A percentile compares a stretch with the other conserved stretches of the same genome.
Evolutionary conservation across 2,888 invertebrate genomes (phyloP).

Genomic region (Malthinus flaveolus): DNA sequence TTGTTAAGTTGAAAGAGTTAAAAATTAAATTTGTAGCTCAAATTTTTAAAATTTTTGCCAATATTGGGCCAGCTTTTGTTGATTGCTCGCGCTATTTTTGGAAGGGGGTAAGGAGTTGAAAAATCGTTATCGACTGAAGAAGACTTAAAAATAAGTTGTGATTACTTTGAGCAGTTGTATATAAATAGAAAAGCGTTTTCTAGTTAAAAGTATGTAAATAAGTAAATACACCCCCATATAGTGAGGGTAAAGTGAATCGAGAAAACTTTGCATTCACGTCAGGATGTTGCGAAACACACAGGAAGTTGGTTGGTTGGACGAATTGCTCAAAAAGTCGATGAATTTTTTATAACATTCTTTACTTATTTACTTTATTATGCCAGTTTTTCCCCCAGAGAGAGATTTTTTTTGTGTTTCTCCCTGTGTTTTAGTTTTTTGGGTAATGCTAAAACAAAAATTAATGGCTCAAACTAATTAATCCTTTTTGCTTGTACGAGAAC

Average conservation of each 20-base stretch:
- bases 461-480: background rate
- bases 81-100: too few species aligned
- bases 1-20: too few species aligned
- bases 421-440: too few species aligned
- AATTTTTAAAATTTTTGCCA: too few species aligned
- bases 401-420: conserved; percentile 9
- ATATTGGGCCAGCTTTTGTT: too few species aligned
- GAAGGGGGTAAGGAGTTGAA: too few species aligned
- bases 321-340: conserved; percentile 11
- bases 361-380: conserved; percentile 6
- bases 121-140: too few species aligned
- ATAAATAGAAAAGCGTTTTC: background rate
- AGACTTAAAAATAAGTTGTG: too few species aligned
- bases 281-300: conserved; percentile 2
- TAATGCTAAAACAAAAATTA: conserved; percentile 5
- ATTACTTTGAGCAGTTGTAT: background rate
- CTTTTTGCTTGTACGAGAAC: too few species aligned
- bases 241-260: conserved; percentile 6
- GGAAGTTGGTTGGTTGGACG: conserved; percentile 13
- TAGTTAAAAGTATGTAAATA: conserved; percentile 8
- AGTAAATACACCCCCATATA: conserved; percentile 2
- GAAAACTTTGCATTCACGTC: conserved; percentile 15
- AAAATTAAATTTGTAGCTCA: too few species aligned
- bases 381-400: conserved; percentile 11
- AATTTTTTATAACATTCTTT: conserved; percentile 13